Conservation (phyloP, 2,888 invertebrate species). For the Pherbina coryleti region DNA sequence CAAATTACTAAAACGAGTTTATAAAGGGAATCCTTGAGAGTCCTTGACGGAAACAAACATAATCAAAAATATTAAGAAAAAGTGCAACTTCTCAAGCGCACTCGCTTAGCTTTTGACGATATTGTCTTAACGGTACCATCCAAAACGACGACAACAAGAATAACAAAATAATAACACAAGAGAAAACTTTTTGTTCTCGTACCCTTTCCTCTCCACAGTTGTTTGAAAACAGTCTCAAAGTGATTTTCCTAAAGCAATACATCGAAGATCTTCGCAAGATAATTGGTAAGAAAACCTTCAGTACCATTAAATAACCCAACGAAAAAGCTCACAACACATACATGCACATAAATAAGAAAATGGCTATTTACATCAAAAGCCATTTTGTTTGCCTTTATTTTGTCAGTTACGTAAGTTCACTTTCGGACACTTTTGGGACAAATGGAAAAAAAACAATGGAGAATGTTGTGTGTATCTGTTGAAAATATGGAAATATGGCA, state of each 20-base stretch:
- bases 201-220: constrained; percentile 14
- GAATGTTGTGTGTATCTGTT: not conserved
- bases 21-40: constrained; percentile 4
- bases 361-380: not conserved
- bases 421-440: not conserved
- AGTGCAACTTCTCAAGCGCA: constrained; percentile 29
- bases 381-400: not conserved
- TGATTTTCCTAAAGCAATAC: constrained; percentile 70
- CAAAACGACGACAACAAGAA: not conserved
- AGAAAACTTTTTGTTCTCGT: not conserved
- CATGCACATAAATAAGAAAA: not conserved
- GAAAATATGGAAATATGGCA: not conserved
- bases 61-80: not conserved
- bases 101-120: not conserved
- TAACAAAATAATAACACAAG: constrained; percentile 14
- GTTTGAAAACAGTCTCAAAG: constrained; percentile 64
- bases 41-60: constrained; percentile 11
- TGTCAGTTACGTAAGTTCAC: not conserved
- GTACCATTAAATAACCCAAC: not conserved
- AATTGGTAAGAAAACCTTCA: constrained; percentile 66
- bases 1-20: constrained; percentile 14
- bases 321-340: not conserved
- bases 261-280: constrained; percentile 71
- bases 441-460: not conserved
- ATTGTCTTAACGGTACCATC: not conserved